Conservation (phyloP, 1,140 invertebrate species). For the Drosophila melanogaster region DNA sequence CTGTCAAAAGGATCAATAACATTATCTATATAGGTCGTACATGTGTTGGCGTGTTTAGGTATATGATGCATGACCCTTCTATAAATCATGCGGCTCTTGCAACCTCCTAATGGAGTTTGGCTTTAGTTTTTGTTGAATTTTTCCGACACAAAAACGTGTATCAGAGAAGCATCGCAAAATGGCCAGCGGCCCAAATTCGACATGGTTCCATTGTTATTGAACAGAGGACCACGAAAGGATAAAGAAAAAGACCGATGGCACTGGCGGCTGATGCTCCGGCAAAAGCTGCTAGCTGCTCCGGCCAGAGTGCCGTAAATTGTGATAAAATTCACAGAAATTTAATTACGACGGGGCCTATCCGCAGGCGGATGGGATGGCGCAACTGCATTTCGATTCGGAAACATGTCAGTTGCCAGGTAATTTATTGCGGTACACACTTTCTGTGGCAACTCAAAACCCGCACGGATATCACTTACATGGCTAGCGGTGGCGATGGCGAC, state of each 20-base stretch:
- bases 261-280: not conserved
- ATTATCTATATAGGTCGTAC: slow-evolving; percentile 23
- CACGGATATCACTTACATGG: slow-evolving; percentile 75
- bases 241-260: slow-evolving; percentile 32
- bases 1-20: slow-evolving; percentile 27
- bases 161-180: slow-evolving; percentile 23
- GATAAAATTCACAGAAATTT: slow-evolving; percentile 77
- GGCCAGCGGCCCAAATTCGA: slow-evolving; percentile 60
- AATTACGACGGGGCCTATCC: slow-evolving; percentile 55
- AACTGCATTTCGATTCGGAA: slow-evolving; percentile 58
- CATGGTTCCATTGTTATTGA: slow-evolving; percentile 65
- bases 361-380: slow-evolving; percentile 9
- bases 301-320: slow-evolving; percentile 64
- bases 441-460: slow-evolving; percentile 49
- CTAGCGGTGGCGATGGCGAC: slow-evolving; percentile 41
- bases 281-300: not conserved
- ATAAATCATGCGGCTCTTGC: slow-evolving; percentile 70
- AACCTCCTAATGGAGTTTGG: slow-evolving; percentile 65
- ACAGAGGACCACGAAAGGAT: slow-evolving; percentile 15
- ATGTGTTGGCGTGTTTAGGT: slow-evolving; percentile 23
- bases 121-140: slow-evolving; percentile 69
- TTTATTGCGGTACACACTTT: slow-evolving; percentile 61
- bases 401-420: slow-evolving; percentile 60
- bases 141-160: slow-evolving; percentile 37
- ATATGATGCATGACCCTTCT: slow-evolving; percentile 64